Base-by-base conservation (phyloP, 2,797 vertebrate genomes). In the Lithobates pipiens region DNA sequence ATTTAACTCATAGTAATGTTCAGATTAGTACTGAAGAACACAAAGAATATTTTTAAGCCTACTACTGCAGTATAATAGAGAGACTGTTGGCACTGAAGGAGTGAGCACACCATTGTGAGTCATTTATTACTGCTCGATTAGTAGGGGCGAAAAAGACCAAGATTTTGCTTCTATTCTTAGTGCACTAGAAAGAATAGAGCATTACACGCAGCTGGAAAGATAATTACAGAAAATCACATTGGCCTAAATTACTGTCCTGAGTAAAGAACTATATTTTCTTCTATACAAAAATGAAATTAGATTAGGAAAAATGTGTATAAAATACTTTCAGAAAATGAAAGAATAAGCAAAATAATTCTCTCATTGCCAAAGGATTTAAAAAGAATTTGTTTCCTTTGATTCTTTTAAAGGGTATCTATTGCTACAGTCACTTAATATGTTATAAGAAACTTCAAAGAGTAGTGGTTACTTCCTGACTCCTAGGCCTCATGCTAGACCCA, bases 151-250 rank as follows among this genome's bases (percentile, higher is more conserved):
- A 16, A 50, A 72, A 21, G n/a, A 68, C 39, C 70, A 68, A 74
- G 61, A 85, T 80, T 39, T 25, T 54, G 70, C 77, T 68, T 78
- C 61, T 85, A 80, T 73, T 50, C 39, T 85, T 29, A 80, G 77
- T 75, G 11, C 42, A 32, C 57, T 15, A 36, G 29, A 78, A 75
- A 80, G 70, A 75, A 85, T 74, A 27, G 70, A 85, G 70, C 73
- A 76, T 83, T 76, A 83, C 42, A 74, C 61, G 21, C 70, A 54
- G 61, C 84, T 68, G 70, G 71, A 85, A 80, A 80, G 77, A 85
- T 85, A 85, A 85, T 85, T 80, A 65, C 77, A 85, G 57, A 85
- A 85, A 85, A 85, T 80, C 76, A 80, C 77, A 75, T 39, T 67
- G 70, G 70, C 25, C 68, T 73, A 85, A 85, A 85, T 85, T 61